Evolutionary conservation across 2,888 invertebrate species (phyloP).

Genomic region (Drosophila barbarae): DNA sequence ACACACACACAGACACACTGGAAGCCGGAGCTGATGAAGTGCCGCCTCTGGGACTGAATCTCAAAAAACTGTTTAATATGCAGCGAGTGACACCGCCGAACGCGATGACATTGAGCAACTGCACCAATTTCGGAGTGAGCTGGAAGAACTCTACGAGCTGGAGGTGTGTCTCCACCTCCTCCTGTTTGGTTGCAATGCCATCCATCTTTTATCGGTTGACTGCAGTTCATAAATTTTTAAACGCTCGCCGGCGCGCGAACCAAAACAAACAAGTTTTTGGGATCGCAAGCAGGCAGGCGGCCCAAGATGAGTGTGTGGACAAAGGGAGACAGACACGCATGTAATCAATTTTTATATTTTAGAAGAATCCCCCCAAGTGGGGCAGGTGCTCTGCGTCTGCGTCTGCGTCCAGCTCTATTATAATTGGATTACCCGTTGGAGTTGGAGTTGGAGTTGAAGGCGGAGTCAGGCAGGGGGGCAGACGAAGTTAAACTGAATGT

Average conservation of each 20-base stretch:
- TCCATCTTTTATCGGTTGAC: constrained; percentile 55
- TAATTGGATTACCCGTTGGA: constrained; percentile 63
- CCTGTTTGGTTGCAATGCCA: constrained; percentile 29
- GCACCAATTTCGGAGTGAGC: constrained; percentile 62
- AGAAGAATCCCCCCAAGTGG: constrained; percentile 50
- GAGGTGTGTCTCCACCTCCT: constrained; percentile 9
- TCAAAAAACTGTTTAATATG: constrained; percentile 61
- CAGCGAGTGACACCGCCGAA: constrained; percentile 62
- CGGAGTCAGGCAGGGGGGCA: constrained; percentile 7
- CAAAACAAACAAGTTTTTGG: constrained; percentile 56
- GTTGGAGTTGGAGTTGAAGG: constrained; percentile 16
- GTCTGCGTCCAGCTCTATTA: constrained; percentile 46
- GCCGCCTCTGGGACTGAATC: constrained; percentile 58
- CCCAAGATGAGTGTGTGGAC: constrained; percentile 31
- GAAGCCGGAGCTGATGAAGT: constrained; percentile 59
- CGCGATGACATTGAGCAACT: constrained; percentile 62
- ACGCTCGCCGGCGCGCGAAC: constrained; percentile 43
- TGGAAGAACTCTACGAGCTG: constrained; percentile 13
- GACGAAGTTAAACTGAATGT: constrained; percentile 50
- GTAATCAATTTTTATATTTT: constrained; percentile 71
- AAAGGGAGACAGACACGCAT: constrained; percentile 56
- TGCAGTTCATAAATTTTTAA: constrained; percentile 72
- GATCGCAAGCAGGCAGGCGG: neutral
- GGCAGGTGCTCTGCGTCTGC: constrained; percentile 53
- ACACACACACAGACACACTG: constrained; percentile 29